Evolutionary conservation across 2,888 invertebrate species (phyloP).

Genomic region (Phania funesta): DNA sequence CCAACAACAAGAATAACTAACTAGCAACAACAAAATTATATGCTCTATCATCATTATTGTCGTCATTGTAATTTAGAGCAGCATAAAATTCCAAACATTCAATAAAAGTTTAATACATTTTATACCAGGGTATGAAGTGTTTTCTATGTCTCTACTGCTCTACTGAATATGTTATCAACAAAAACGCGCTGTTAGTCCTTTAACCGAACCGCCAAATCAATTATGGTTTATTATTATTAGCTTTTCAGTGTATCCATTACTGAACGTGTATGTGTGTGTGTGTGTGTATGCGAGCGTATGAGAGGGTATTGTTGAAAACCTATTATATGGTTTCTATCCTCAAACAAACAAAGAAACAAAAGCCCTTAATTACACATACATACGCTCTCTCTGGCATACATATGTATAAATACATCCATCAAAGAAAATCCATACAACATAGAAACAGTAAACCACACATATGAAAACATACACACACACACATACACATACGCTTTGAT

Average conservation of each 20-base stretch:
- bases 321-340: conserved; percentile 42
- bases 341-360: conserved; percentile 28
- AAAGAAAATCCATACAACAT: not conserved
- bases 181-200: conserved; percentile 59
- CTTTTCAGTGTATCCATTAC: conserved; percentile 42
- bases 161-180: conserved; percentile 32
- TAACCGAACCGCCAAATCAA: conserved; percentile 66
- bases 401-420: not conserved
- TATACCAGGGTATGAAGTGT: too few relatives aligned
- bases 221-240: conserved; percentile 66
- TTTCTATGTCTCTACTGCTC: not conserved
- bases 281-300: not conserved
- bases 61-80: not conserved
- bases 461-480: not conserved
- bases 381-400: not conserved
- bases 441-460: not conserved
- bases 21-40: not conserved
- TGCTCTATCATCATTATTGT: not conserved
- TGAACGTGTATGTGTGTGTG: not conserved
- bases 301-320: conserved; percentile 22
- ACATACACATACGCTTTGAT: not conserved
- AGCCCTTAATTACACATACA: conserved; percentile 36
- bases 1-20: conserved; percentile 35
- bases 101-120: not conserved
- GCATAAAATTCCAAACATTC: not conserved